A percentile compares a stretch with the other conserved stretches of the same genome.
Evolutionary conservation across 2,113 vertebrate species (phyloP).

Genomic region (Girardinichthys multiradiatus): DNA sequence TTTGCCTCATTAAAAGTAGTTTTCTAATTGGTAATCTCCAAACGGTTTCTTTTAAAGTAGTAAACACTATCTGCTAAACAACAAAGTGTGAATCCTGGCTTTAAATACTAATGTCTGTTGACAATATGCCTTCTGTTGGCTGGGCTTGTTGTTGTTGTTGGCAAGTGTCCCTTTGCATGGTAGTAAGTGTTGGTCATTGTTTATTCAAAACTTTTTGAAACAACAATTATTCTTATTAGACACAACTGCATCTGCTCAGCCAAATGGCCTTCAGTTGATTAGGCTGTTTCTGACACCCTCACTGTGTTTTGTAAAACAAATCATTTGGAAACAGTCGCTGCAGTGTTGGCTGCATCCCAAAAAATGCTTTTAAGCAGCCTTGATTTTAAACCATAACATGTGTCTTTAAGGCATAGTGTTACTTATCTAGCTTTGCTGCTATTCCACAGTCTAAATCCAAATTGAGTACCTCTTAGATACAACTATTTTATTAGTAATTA

Average conservation of each 20-base stretch:
- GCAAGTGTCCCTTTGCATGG: background rate
- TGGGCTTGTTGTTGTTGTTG: background rate
- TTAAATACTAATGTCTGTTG: background rate
- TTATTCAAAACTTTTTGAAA: background rate
- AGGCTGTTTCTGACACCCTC: too few species aligned
- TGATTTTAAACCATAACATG: conserved; percentile 6
- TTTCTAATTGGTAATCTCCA: background rate
- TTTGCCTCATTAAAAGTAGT: background rate
- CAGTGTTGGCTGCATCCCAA: conserved; percentile 16
- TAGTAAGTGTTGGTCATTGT: background rate
- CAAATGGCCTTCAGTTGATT: conserved; percentile 2
- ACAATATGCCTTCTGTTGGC: background rate
- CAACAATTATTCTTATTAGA: conserved; percentile 3
- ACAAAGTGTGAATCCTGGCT: background rate
- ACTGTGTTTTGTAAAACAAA: conserved; percentile 31
- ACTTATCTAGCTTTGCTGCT: background rate
- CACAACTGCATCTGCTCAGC: background rate
- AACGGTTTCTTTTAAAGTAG: background rate
- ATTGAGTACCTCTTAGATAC: background rate
- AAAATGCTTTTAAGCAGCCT: conserved; percentile 21
- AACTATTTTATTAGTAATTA: background rate
- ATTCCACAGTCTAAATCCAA: background rate
- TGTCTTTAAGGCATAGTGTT: background rate
- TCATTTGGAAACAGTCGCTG: conserved; percentile 8
- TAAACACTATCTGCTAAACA: background rate